Percentiles rank a stretch among this genome's conserved stretches.
Evolutionary conservation across 30 jellyfish, hydroid and myxozoan genomes (phyloP).

Genomic region (Cassiopea xamachana): DNA sequence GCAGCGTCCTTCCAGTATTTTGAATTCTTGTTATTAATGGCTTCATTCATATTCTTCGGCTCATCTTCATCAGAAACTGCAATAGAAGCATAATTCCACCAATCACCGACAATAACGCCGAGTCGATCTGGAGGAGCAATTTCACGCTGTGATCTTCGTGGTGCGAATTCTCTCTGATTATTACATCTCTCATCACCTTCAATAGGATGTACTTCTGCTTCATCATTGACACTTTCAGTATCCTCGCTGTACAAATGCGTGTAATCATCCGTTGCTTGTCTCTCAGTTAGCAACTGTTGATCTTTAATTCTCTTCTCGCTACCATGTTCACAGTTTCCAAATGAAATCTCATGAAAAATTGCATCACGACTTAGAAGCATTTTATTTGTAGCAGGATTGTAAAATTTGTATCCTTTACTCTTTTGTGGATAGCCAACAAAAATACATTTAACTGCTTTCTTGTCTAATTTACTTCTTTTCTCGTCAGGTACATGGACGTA

Average conservation of each 20-base stretch:
- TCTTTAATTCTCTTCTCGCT: constrained; percentile 3
- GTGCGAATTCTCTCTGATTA: not conserved
- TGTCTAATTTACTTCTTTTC: constrained; percentile 3
- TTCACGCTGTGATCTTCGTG: not conserved
- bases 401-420: constrained; percentile 29
- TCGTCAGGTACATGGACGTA: constrained; percentile 15
- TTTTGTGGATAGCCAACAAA: constrained; percentile 35
- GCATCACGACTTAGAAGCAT: constrained; percentile 32
- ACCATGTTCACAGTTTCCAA: not conserved
- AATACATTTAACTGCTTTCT: constrained; percentile 12
- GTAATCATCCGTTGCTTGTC: not conserved
- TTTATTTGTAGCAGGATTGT: not conserved
- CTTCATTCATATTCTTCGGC: constrained; percentile 23
- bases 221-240: not conserved
- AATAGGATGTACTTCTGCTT: constrained; percentile 3
- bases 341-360: not conserved
- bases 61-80: constrained; percentile 24
- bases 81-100: not conserved
- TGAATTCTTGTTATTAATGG: not conserved
- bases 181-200: constrained; percentile 27
- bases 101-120: not conserved
- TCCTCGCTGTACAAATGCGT: constrained; percentile 22
- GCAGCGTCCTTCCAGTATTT: constrained; percentile 43
- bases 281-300: not conserved
- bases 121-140: not conserved